phyloP scores from a whole-genome alignment of 2,888 invertebrate species.

The Cantharis lateralis region DNA sequence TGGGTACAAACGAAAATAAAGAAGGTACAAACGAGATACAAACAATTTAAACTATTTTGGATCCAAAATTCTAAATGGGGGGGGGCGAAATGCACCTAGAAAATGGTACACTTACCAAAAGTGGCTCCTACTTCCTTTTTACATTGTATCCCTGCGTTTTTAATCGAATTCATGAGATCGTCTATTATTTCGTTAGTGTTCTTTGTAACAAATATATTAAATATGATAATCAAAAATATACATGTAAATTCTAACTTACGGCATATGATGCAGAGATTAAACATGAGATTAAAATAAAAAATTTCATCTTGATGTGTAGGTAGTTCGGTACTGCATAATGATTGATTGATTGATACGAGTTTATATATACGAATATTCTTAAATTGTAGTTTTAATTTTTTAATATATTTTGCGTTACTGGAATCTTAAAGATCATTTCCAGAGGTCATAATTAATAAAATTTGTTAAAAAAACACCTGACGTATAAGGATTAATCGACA shows the following conservation, averaged over 20 bases:
- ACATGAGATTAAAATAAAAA: background rate
- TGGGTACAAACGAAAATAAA: no score
- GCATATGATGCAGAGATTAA: background rate
- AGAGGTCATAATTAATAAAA: background rate
- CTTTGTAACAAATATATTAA: background rate
- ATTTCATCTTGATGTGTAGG: background rate
- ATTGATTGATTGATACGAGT: background rate
- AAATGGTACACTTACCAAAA: slow-evolving; percentile 1
- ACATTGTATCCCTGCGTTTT: background rate
- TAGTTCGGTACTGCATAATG: background rate
- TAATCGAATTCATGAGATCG: background rate
- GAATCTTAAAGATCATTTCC: background rate
- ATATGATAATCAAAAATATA: background rate
- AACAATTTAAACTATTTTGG: no score
- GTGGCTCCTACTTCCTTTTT: background rate
- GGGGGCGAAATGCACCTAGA: no score
- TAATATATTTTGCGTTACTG: background rate
- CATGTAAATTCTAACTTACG: background rate
- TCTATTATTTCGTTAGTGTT: background rate
- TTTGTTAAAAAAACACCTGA: background rate
- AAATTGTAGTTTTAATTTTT: background rate
- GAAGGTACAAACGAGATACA: no score
- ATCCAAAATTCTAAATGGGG: no score
- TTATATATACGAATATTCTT: background rate
- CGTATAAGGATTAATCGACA: background rate